These are phyloP conservation scores for Heliocidaris tuberculata DNA, from an alignment of 35 echinoderm and acorn worm species.

Conservation along the genomic window DNA sequence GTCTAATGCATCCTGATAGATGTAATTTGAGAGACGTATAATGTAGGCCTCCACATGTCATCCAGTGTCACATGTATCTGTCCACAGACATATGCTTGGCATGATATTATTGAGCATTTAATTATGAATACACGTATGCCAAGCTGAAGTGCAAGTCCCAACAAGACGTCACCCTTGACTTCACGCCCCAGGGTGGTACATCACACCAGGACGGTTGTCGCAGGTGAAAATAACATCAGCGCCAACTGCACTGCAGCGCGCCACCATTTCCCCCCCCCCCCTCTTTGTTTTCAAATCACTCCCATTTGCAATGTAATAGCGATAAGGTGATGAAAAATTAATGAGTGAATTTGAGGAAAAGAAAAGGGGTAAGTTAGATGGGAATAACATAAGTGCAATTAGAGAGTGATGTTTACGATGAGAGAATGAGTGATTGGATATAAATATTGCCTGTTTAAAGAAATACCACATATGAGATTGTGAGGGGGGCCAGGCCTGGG, in stretches of 20 bases:
- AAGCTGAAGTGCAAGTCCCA: no score
- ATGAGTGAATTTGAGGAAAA: background rate
- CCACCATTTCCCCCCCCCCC: background rate
- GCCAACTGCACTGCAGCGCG: background rate
- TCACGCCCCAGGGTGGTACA: background rate
- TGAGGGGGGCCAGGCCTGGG: no score
- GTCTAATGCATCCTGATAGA: background rate
- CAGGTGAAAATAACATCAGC: background rate
- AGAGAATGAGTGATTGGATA: background rate
- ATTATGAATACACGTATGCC: background rate
- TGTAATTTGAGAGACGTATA: background rate
- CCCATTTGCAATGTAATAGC: background rate
- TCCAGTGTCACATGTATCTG: background rate
- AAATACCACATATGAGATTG: no score
- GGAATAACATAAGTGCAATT: background rate
- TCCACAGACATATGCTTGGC: background rate
- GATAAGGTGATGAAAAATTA: constrained; percentile 4
- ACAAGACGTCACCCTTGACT: background rate
- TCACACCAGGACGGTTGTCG: background rate
- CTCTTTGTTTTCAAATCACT: constrained; percentile 5
- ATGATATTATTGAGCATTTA: background rate
- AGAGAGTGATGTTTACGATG: background rate
- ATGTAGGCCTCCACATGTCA: background rate
- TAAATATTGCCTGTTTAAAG: background rate
- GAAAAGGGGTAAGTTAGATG: background rate